Evolutionary conservation across 1,140 invertebrate species (phyloP).

Genomic region (Bombus confusus): DNA sequence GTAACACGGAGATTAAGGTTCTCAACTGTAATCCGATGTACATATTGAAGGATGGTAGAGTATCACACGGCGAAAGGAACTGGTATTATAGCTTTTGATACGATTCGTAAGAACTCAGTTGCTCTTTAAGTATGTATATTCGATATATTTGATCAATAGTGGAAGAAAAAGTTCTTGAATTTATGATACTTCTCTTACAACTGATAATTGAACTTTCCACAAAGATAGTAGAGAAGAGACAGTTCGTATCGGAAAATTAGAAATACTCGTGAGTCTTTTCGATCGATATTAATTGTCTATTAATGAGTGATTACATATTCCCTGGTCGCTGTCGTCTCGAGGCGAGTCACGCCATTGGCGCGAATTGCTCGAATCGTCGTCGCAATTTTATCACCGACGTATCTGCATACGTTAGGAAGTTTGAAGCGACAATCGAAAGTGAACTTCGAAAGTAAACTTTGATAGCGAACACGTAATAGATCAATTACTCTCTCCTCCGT

Average conservation of each 20-base stretch:
- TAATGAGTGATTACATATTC: constrained; percentile 48
- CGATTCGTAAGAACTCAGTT: not conserved
- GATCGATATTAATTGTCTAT: constrained; percentile 42
- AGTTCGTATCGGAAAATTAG: not conserved
- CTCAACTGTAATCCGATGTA: not conserved
- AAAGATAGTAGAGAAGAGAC: not conserved
- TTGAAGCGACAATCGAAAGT: not conserved
- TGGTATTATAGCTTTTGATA: not conserved
- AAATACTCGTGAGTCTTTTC: not conserved
- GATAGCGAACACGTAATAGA: not conserved
- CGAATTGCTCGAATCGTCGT: constrained; percentile 5
- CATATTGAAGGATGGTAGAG: not conserved
- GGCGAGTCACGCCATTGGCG: constrained; percentile 12
- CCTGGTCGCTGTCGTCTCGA: not conserved
- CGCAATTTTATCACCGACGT: not conserved
- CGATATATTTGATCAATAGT: not conserved
- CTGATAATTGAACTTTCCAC: not conserved
- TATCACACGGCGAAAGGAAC: not conserved
- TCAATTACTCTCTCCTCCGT: constrained; percentile 11
- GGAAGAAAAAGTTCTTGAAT: too few species aligned
- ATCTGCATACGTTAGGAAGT: constrained; percentile 31
- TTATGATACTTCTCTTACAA: not conserved
- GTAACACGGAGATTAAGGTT: not conserved
- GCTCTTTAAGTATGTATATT: not conserved
- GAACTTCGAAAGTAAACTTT: not conserved